A percentile compares a stretch with the other conserved stretches of the same genome.
These are phyloP conservation scores for Ictalurus punctatus DNA, from an alignment of 2,113 vertebrate species.

Conservation along the genomic window DNA sequence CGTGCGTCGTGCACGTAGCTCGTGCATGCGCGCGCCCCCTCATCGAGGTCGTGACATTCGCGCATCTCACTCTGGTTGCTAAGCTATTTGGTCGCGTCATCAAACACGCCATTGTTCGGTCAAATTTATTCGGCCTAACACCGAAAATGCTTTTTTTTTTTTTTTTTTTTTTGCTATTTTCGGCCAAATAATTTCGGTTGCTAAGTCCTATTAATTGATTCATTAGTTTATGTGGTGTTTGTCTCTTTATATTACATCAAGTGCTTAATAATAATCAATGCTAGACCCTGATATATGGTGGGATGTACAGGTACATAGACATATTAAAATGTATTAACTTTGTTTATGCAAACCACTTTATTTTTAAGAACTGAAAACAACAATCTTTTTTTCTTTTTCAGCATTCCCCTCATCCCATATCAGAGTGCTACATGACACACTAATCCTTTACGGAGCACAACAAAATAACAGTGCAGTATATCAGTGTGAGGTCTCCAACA, in stretches of 20 bases:
- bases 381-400: conserved; percentile 44
- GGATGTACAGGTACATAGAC: neutral
- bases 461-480: conserved; percentile 84
- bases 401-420: conserved; percentile 57
- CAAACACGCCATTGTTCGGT: too few relatives aligned
- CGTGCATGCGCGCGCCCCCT: too few relatives aligned
- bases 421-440: conserved; percentile 67
- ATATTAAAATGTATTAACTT: neutral
- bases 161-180: too few relatives aligned
- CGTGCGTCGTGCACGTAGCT: too few relatives aligned
- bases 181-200: too few relatives aligned
- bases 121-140: too few relatives aligned
- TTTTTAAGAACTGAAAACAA: neutral
- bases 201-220: neutral
- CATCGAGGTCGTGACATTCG: too few relatives aligned
- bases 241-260: neutral
- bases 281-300: neutral
- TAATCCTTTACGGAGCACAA: conserved; percentile 77
- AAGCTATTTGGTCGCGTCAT: too few relatives aligned
- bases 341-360: neutral
- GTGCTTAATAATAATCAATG: neutral
- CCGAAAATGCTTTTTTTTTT: too few relatives aligned
- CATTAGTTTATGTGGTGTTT: neutral
- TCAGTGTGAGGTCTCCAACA: conserved; percentile 90
- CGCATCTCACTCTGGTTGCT: too few relatives aligned